Evolutionary conservation across 2,888 invertebrate species (phyloP), one percentile per base, ranked within the genome.

Genomic region (Morpho deidamia): DNA sequence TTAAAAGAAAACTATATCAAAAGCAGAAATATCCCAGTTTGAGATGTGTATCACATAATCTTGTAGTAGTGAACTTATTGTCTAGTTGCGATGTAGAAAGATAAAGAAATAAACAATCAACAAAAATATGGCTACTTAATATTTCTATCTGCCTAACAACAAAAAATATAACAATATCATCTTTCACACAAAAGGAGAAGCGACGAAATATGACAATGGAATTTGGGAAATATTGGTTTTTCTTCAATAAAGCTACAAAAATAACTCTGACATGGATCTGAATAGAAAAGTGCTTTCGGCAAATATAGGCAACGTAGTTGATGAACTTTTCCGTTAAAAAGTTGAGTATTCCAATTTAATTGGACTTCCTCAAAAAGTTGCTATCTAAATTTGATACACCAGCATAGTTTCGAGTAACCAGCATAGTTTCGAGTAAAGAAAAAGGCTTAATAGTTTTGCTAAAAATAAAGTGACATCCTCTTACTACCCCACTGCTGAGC

Each of bases 221-320:
- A 71, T 76, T 74, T 71, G 55, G 58, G 65, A 66, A 65, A 69
- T 80, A 78, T 80, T 76, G 75, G 75, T 76, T 80, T 78, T 75
- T 69, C 69, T 66, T 67, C 69, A 69, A 71, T 72, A 71, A 69
- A 62, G 65, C 65, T 60, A 68, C 67, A 72, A 81, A 76, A 82
- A 82, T 74, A 74, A 69, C 62, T 66, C 67, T 79, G 78, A 80
- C 72, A 56, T 61, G 56, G 60, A 56, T 58, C 56, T 58, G 51
- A 61, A 55, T 48, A 55, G 48, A 42, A 58, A 56, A 58, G 60
- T 53, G 46, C 55, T 59, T 42, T 49, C 35, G 48, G 41, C 48
- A 34, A 34, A 55, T 44, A 51, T 44, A 44, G 51, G 48, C 53
- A 46, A 44, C 48, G 49, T 55, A 42, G 55, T 52, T 71, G 68